Evolutionary conservation across 1,140 invertebrate species (phyloP), one percentile per base, ranked within the genome.

Genomic region (Drosophila saltans): DNA sequence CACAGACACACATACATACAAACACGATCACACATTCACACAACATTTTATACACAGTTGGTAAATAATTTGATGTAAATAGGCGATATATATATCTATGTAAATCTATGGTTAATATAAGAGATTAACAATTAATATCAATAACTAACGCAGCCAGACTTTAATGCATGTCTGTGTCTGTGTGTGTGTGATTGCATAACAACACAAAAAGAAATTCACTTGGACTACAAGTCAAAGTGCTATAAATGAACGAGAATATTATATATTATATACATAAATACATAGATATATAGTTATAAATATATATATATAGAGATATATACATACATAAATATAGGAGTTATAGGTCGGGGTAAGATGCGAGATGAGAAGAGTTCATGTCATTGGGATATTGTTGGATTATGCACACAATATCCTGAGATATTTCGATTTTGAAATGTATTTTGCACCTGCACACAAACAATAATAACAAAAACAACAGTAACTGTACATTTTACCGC

Each of bases 171-270:
- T 26, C 3, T 55, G 26, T 10, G 11, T 11, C 21, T 57, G 61
- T 73, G 70, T 72, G 48, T 28, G 70, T 48, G 43, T 36, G 62
- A 33, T 80, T 63, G 73, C 61, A 65, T 74, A 56, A 74, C 9
- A 79, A 70, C 55, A 41, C 45, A 62, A n/a, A 48, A 57, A 52
- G 33, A 6, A 66, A 52, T 56, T 66, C 81, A 78, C 82, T 84
- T 86, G 62, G 81, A 71, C 81, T 85, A 72, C 63, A 85, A 85
- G 81, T 60, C 81, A 30, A 81, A 78, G 78, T 84, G 69, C 61
- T 57, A 77, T 21, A 75, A 70, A 58, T 70, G 69, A 70, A 33
- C 36, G 67, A 24, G 63, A 76, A 76, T 56, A 33, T 76, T 69
- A 76, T 65, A 39, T 66, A 63, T 28, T 60, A 26, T 41, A 60